A percentile compares a stretch with the other conserved stretches of the same genome.
phyloP scores from a whole-genome alignment of 2,113 vertebrate species.

The Steatornis caripensis region DNA sequence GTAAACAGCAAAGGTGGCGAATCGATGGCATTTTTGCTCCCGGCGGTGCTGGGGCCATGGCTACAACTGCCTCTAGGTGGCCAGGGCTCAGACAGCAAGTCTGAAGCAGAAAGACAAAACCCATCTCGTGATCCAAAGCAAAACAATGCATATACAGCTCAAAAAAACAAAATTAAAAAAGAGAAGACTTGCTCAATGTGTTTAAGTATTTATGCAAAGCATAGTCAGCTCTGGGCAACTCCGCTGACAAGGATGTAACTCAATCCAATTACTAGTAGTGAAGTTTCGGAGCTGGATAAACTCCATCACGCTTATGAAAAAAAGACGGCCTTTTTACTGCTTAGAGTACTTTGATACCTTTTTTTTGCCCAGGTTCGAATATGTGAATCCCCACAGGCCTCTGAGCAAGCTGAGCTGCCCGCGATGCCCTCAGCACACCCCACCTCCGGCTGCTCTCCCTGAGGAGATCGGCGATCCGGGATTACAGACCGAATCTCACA shows the following conservation, averaged over 20 bases:
- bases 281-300: background rate
- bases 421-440: rapidly evolving
- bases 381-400: background rate
- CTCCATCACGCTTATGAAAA: background rate
- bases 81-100: background rate
- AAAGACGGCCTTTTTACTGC: background rate
- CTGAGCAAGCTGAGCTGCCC: background rate
- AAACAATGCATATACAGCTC: background rate
- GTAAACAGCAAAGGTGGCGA: background rate
- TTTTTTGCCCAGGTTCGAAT: background rate
- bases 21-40: background rate
- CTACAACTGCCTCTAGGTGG: background rate
- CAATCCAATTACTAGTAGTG: background rate
- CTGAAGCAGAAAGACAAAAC: background rate
- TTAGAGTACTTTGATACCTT: background rate
- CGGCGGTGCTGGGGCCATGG: background rate
- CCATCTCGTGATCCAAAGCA: background rate
- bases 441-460: background rate
- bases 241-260: background rate
- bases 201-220: background rate
- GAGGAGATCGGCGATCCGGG: rapidly evolving
- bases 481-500: too few species aligned
- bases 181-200: background rate
- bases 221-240: background rate
- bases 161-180: background rate